These are phyloP conservation scores for Falco punctatus DNA, from an alignment of 2,113 vertebrate species.

Conservation along the genomic window DNA sequence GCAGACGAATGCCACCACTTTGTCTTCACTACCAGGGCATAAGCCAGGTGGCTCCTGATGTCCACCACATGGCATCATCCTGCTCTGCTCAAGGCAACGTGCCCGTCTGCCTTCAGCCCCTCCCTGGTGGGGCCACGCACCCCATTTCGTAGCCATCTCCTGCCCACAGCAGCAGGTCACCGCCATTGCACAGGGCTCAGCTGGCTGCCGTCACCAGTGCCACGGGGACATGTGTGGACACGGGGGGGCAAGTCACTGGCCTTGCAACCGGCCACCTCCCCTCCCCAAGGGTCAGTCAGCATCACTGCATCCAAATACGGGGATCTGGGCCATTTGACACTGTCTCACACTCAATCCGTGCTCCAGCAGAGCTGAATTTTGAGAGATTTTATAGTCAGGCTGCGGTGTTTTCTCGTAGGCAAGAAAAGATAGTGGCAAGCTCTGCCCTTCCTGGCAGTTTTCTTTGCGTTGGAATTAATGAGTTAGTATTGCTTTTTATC, in stretches of 20 bases:
- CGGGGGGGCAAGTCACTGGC: not conserved
- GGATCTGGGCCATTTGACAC: not conserved
- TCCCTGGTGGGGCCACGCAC: not conserved
- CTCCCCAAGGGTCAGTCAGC: not conserved
- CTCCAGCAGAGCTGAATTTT: not conserved
- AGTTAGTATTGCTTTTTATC: constrained; percentile 18
- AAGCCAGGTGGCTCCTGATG: not conserved
- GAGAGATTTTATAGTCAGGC: not conserved
- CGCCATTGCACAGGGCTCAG: not conserved
- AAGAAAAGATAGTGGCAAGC: not conserved
- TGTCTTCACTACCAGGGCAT: not conserved
- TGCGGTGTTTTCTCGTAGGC: not conserved
- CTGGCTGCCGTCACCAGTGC: not conserved
- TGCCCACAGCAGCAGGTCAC: not conserved
- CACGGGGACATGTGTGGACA: not conserved
- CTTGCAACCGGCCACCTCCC: not conserved
- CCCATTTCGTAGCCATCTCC: not conserved
- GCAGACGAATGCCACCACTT: not conserved
- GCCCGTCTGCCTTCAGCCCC: not conserved
- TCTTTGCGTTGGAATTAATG: not conserved
- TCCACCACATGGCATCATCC: rapidly evolving
- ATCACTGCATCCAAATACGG: not conserved
- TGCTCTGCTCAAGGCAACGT: not conserved
- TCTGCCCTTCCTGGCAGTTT: not conserved
- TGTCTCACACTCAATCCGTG: not conserved